Evolutionary conservation across 2,113 vertebrate species (phyloP), one percentile per base, ranked within the genome.

Genomic region (Channa argus): DNA sequence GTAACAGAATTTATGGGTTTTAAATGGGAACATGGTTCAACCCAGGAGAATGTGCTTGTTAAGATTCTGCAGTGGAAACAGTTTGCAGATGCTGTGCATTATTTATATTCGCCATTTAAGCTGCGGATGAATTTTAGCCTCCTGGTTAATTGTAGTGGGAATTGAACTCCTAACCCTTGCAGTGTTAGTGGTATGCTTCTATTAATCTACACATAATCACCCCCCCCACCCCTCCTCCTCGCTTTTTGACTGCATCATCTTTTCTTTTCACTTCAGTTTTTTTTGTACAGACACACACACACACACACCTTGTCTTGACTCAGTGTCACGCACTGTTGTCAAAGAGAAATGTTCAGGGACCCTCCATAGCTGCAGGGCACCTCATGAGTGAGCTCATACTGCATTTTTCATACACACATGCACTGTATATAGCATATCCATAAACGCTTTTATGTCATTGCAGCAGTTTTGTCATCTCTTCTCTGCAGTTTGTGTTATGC

Each of bases 321-420:
- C 53, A n/a, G 39, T 69, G 53, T 72, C 63, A 62, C 59, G 36
- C 44, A 53, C 50, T 73, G 72, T 68, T 74, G 47, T 80, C 60
- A n/a, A 66, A 72, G 60, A 82, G 9, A 8, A 77, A 44, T 63
- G 45, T 64, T 59, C 34, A 2, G 55, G 61, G 56, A 73, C 15
- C 63, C 9, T 65, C 44, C 8, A n/a, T 12, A 61, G 43, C 74
- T 63, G 63, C 45, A 53, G 56, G 64, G 8, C 3, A 1, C 43
- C 58, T 0, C 8, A 13, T 37, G 10, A 50, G 39, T 12, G 12
- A 38, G 12, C 39, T 38, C 10, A 11, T 45, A 8, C 4, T 38
- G 7, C 41, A 43, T 65, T 38, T 55, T 43, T 24, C 39, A 50
- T 15, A 46, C 11, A 39, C 46, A 74, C 12, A 5, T 2, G 54